Conservation (phyloP, 2,797 vertebrate species). For the Acridotheres tristis region DNA sequence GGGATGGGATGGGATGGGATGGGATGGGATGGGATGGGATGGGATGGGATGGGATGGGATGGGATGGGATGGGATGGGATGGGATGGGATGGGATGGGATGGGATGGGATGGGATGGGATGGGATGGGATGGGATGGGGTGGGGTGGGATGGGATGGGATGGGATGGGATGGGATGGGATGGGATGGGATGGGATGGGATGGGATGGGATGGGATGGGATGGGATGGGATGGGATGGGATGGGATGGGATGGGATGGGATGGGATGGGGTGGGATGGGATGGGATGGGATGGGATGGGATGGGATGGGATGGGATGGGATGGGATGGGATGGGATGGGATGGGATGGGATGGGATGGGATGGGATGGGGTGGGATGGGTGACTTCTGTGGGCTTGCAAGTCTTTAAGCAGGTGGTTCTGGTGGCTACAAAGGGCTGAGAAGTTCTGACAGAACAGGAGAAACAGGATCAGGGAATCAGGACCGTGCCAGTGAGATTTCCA, state of each 20-base stretch:
- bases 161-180: background rate
- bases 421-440: background rate
- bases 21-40: background rate
- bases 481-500: background rate
- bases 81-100: background rate
- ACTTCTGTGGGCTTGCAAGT: background rate
- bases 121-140: background rate
- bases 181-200: too few relatives aligned
- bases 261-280: too few relatives aligned
- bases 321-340: background rate
- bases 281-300: too few relatives aligned
- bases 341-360: background rate
- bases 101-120: background rate
- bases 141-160: background rate
- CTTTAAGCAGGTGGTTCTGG: fast-evolving
- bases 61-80: background rate
- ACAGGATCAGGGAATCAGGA: background rate
- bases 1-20: background rate
- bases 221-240: too few relatives aligned
- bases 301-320: too few relatives aligned
- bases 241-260: too few relatives aligned
- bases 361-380: background rate
- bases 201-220: too few relatives aligned
- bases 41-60: background rate
- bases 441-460: background rate